Conservation (phyloP, 2,113 vertebrate genomes). For the Melierax canorus region DNA sequence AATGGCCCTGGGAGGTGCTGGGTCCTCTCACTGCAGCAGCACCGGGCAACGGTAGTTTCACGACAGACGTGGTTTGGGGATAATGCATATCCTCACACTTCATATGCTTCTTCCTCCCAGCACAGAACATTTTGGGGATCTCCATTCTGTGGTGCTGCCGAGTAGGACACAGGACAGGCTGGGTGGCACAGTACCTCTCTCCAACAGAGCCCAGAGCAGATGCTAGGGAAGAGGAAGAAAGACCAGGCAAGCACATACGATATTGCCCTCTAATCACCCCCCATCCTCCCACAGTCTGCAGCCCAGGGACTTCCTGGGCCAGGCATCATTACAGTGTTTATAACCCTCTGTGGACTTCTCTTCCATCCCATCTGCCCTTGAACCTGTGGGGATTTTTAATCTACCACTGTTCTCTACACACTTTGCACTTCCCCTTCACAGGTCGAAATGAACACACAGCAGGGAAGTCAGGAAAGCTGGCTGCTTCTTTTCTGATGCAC, state of each 20-base stretch:
- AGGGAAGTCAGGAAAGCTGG: background rate
- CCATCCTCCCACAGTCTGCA: background rate
- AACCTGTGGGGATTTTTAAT: background rate
- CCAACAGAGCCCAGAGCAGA: background rate
- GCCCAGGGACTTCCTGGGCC: background rate
- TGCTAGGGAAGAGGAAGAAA: background rate
- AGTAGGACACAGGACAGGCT: background rate
- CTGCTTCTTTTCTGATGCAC: background rate
- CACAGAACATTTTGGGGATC: background rate
- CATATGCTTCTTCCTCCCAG: background rate
- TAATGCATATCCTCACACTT: background rate
- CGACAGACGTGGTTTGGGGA: fast-evolving
- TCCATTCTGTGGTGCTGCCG: background rate
- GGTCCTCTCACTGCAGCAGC: background rate
- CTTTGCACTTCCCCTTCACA: background rate
- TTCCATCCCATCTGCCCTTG: background rate
- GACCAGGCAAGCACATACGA: fast-evolving
- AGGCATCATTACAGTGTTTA: background rate
- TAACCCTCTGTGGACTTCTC: background rate
- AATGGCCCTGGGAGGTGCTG: background rate
- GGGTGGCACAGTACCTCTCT: background rate
- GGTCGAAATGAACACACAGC: background rate
- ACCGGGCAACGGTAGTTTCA: background rate
- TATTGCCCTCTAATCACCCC: background rate
- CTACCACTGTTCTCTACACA: background rate